A percentile compares a stretch with the other conserved stretches of the same genome.
Evolutionary conservation across 2,888 invertebrate species (phyloP).

Genomic region (Brassicogethes aeneus): DNA sequence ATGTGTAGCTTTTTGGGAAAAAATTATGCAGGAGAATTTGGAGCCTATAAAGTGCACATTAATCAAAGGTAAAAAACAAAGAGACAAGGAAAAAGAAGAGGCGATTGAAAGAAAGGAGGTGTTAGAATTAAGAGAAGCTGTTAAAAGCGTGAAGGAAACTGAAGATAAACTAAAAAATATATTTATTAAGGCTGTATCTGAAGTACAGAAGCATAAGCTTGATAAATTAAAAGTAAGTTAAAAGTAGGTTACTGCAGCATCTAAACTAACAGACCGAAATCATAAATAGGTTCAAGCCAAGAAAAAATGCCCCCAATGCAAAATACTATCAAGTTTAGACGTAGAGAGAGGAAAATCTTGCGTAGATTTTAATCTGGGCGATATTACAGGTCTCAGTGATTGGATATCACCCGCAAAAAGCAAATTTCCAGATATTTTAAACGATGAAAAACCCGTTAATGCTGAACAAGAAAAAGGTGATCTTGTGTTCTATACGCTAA

Average conservation of each 20-base stretch:
- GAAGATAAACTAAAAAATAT: not conserved
- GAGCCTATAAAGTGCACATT: conserved; percentile 26
- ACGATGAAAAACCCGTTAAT: not conserved
- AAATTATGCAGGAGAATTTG: conserved; percentile 25
- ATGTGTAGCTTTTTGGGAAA: conserved; percentile 28
- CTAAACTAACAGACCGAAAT: too few species aligned
- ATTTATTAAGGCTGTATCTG: not conserved
- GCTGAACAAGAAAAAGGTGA: too few species aligned
- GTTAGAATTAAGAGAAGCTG: not conserved
- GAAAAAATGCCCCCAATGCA: not conserved
- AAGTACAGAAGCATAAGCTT: not conserved
- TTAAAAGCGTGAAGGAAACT: not conserved
- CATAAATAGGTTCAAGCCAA: not conserved
- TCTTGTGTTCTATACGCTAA: too few species aligned
- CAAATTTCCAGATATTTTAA: not conserved
- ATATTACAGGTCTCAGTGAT: not conserved
- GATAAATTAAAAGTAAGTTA: not conserved
- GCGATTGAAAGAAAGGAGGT: not conserved
- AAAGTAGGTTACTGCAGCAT: too few species aligned
- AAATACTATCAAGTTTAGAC: not conserved
- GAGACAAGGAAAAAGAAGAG: not conserved
- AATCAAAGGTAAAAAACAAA: conserved; percentile 13
- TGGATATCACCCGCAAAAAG: not conserved
- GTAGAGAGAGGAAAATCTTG: not conserved
- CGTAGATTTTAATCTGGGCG: not conserved